Evolutionary conservation across 2,797 vertebrate genomes (phyloP).

Genomic region (Pterois miles): DNA sequence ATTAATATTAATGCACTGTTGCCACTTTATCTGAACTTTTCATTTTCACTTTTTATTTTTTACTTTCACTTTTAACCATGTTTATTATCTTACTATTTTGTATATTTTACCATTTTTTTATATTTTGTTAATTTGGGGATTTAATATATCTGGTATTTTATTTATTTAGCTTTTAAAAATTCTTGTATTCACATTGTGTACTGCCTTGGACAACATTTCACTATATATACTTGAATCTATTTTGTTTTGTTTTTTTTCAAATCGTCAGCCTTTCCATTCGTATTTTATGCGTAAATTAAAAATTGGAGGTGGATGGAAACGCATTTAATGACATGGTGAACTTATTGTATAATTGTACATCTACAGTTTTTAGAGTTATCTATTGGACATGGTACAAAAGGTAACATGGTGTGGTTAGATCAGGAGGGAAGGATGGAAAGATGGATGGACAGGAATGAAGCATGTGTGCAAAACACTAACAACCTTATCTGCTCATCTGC

Average conservation of each 20-base stretch:
- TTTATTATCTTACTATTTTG: neutral
- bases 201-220: neutral
- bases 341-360: neutral
- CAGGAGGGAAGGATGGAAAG: neutral
- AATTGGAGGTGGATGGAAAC: neutral
- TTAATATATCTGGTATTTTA: neutral
- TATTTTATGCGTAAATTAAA: neutral
- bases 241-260: neutral
- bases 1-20: neutral
- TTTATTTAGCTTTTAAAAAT: neutral
- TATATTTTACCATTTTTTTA: neutral
- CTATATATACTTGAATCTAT: too few species aligned
- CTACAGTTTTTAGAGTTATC: neutral
- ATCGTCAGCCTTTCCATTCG: neutral
- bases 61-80: neutral
- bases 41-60: neutral
- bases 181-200: neutral
- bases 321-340: neutral
- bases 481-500: constrained; percentile 43
- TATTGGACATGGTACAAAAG: neutral
- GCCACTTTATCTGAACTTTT: neutral
- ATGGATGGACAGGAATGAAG: constrained; percentile 10
- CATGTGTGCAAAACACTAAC: constrained; percentile 6
- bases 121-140: neutral
- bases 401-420: neutral